Evolutionary conservation across 1,140 invertebrate species (phyloP), one percentile per base, ranked within the genome.

Genomic region (Drosophila aff.): DNA sequence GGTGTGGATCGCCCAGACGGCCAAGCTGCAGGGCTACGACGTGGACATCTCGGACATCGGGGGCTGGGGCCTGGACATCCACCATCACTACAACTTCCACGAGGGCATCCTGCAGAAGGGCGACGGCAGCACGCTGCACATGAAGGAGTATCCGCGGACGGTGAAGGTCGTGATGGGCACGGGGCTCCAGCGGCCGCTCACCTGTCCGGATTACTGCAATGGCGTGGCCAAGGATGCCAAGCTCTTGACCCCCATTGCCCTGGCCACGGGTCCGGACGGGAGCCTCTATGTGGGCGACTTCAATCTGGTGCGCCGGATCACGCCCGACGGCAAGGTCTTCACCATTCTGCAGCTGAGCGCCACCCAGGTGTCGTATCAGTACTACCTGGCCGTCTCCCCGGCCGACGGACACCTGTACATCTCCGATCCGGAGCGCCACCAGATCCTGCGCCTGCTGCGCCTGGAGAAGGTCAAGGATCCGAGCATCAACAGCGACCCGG

Each of bases 1-100:
- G 1, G 96, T 99, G 46, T 99, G 98, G 98, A 97, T 98, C 81
- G 97, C 97, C 2, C 97, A 98, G 92, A 98, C 97, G 10, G 97
- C 97, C 3, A 97, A 96, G 21, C 93, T 99, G 71, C 97, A 98
- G 93, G 99, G 98, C n/a, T 99, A 99, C 93, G 98, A 99, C 92
- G 97, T 99, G 36, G 97, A 98, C 77, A 99, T 99, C 65, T 98
- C 98, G 0, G 98, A 99, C 92, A 97, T 99, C 49, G 98, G 98
- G 2, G 98, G 98, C 13, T 99, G 98, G 99, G 98, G 98, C 63
- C 93, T 99, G 21, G 97, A 99, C 91, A 98, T 99, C 61, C 98
- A 99, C 93, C 98, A 99, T 93, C 98, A 99, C 93, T 99, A 99
- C 93, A 99, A 99, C 92, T 99, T 99, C 94, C 97, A 98, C 86